Evolutionary conservation across 2,888 invertebrate species (phyloP), one percentile per base, ranked within the genome.

Genomic region (Stegana nigrithorax): DNA sequence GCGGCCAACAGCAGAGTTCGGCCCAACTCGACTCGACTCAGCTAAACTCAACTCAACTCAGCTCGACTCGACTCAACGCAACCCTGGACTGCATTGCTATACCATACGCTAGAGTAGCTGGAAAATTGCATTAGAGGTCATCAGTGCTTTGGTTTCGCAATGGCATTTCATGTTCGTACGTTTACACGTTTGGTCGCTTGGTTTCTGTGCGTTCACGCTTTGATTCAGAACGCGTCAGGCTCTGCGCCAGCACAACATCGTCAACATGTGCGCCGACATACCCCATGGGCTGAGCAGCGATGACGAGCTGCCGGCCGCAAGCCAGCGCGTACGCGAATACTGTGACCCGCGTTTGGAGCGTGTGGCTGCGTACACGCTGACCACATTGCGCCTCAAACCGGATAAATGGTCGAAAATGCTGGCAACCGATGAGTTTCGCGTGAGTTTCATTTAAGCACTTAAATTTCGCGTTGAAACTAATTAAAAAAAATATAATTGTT

Each of bases 381-480:
- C 90, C 81, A 88, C 92, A 7, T 89, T 95, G 72, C 92, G 92
- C 81, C 86, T 95, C 67, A 97, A 96, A 86, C 86, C 90, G 62
- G 97, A 97, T 67, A 94, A 92, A 88, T 97, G 96, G 95, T 83
- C 87, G 55, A 96, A 94, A 86, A 92, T 96, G 90, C 90, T 94
- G 69, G 87, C 87, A 44, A 87, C 84, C 57, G 90, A 91, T 51
- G 93, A 93, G 66, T 73, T 81, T 62, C 81, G 90, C 89, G 73
- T 89, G 89, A 87, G 92, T 91, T 85, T 17, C n/a, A 19, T 14
- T 29, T 29, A 36, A 14, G 19, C 19, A 29, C 17, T 7, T 51
- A 23, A 51, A 26, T 14, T n/a, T 14, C 12, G 14, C n/a, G 10
- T 32, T n/a, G n/a, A 32, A 32, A 12, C 10, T 5, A 32, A 4